Base-by-base conservation (phyloP, 2,113 vertebrate species). In the Camelus dromedarius region DNA sequence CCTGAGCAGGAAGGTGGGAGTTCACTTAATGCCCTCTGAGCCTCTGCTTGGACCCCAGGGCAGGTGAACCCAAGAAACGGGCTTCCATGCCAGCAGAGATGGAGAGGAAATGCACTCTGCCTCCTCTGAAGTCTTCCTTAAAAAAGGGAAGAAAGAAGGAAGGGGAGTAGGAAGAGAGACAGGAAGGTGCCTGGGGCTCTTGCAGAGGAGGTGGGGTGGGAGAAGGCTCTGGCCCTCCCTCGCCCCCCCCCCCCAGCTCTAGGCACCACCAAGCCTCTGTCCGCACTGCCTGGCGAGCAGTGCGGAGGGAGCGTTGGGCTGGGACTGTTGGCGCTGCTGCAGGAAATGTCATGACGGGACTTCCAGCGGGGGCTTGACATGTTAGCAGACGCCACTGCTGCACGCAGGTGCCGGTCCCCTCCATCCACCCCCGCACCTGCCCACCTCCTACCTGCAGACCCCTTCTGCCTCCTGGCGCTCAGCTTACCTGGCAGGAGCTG, bases 281-380 rank as follows among this genome's bases (percentile, higher is more conserved):
- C 72, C 16, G 46, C 69, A 7, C 1, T 10, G 28, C 35, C 13
- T 32, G 15, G 60, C 2, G 1, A 19, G 32, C 9, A 16, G 14
- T 12, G 42, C 5, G 0, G 97, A 95, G 80, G 79, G 93, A 94
- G 97, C 93, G 26, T 79, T 67, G 52, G 83, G 75, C 81, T 69
- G 85, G 82, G 96, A 97, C 92, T 95, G 83, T 69, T 54, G 90
- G 96, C 97, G 93, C 88, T 96, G 94, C 92, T 22, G 97, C 89
- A 79, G 96, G 97, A 96, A 97, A 95, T 96, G 97, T 98, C 97
- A 93, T 98, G 98, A 97, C 97, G 93, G 98, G 98, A 98, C 98
- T 98, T 89, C 93, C 94, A 97, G 97, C 42, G 46, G 93, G 76
- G 77, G 97, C 98, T 98, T 98, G 97, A 97, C 94, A 96, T 96